Base-by-base conservation (phyloP, 2,888 invertebrate genomes). In the Andrena minutula region DNA sequence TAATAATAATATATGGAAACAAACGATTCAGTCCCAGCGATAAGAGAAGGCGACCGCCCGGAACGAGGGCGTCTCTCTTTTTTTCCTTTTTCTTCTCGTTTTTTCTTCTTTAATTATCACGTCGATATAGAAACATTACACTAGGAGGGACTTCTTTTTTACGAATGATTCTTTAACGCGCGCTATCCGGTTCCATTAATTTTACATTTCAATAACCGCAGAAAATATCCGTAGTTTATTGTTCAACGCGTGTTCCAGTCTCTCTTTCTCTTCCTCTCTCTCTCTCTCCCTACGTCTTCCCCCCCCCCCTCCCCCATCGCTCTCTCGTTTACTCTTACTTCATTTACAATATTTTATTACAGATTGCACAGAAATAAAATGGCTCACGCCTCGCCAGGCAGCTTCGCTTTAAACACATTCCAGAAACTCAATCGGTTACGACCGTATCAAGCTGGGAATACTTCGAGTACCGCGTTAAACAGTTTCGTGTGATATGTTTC, bases 331-430 rank as follows among this genome's bases (percentile, higher is more conserved):
- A 61, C 65, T 69, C 68, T 82, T 87, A 85, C 70, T 65, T 82
- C 82, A 89, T 86, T 87, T 89, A 84, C 83, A 86, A 74, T 86
- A 89, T 87, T 26, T 56, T 83, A 83, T 80, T 89, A 88, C 76
- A 91, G 89, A 92, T 92, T 92, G 92, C 92, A 92, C 92, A 88
- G 88, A 90, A 70, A 91, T 41, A 41, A 87, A 80, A 85, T 88
- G 90, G 87, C 89, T 85, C 86, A 26, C 81, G 82, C 71, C 83
- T 73, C 73, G 74, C 81, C 76, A 89, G 65, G 58, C 61, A 75
- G 49, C 58, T 79, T 82, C 77, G 82, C 84, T 41, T 53, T 53
- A 53, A 76, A 82, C 20, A 6, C 64, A 65, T 86, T 84, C 87
- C 87, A 85, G 82, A 87, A 89, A 86, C 80, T 85, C 76, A 83